Conservation (phyloP, 2,797 vertebrate species). For the Etheostoma perlongum region DNA sequence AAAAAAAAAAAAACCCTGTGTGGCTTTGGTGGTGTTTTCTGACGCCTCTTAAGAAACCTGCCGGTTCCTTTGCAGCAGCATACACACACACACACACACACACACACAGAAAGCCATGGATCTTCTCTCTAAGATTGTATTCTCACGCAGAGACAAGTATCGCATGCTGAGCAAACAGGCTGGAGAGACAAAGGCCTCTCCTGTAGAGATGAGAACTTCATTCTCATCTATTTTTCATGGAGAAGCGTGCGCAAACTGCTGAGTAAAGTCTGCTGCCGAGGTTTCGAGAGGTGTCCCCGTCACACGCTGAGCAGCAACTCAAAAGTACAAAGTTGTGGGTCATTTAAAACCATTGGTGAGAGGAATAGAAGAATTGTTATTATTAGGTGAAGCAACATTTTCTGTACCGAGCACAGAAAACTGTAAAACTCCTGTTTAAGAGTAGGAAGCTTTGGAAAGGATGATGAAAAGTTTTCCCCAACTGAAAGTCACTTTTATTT, state of each 20-base stretch:
- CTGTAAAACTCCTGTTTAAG: neutral
- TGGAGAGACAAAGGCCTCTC: slow-evolving; percentile 32
- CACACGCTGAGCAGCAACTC: neutral
- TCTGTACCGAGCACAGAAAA: neutral
- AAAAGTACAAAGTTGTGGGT: slow-evolving; percentile 12
- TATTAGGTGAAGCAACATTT: neutral
- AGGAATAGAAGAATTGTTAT: neutral
- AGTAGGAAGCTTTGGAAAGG: slow-evolving; percentile 1
- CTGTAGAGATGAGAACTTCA: slow-evolving; percentile 44
- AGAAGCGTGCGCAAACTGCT: slow-evolving; percentile 49
- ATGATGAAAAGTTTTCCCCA: neutral
- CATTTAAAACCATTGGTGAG: slow-evolving; percentile 19
- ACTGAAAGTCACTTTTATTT: slow-evolving; percentile 1
- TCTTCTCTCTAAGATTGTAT: slow-evolving; percentile 38
- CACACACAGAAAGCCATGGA: slow-evolving; percentile 17
- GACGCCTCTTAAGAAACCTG: slow-evolving; percentile 23
- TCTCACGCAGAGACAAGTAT: slow-evolving; percentile 38
- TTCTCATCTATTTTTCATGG: slow-evolving; percentile 62
- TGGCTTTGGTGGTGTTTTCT: slow-evolving; percentile 2
- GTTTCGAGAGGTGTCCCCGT: slow-evolving; percentile 1
- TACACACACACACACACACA: slow-evolving; percentile 12
- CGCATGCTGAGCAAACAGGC: slow-evolving; percentile 45
- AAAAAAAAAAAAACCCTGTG: neutral
- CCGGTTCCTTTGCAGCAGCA: slow-evolving; percentile 56
- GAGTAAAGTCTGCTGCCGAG: neutral